Evolutionary conservation across 1,140 invertebrate genomes (phyloP), one percentile per base, ranked within the genome.

Genomic region (Drosophila takahashii): DNA sequence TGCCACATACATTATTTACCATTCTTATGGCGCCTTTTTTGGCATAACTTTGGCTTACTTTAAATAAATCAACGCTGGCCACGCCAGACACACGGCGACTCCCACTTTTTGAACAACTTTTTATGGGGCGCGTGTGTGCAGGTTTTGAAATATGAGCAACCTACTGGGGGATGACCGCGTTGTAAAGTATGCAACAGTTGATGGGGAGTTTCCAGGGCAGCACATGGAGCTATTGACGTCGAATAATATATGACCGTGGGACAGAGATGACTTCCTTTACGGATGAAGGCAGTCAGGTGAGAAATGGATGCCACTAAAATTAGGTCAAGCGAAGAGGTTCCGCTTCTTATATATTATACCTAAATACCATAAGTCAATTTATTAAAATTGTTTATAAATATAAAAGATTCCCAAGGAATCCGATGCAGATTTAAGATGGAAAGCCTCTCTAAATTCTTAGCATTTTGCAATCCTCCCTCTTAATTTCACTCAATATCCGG

Each of bases 11-110:
- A 85, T 85, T 80, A 85, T 85, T 85, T 80, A 85, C 81, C 73
- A 80, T 69, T 85, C 77, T 85, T 69, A 66, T 67, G 58, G 80
- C 61, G 65, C 41, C 57, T 64, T 74, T 73, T 50, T 48, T 27
- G 81, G 81, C 60, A 70, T 85, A 85, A 85, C 81, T 85, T 85
- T 71, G 67, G 77, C 81, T 85, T 73, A 85, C 77, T 85, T 85
- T 85, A 85, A 85, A 85, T 85, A 85, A 85, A 85, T 85, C 81
- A 85, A 77, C 48, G 61, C 52, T 62, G 66, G 65, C 62, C 61
- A 51, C 18, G 58, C 47, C 53, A 80, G 52, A 67, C 56, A 36
- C 54, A 36, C 54, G 70, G 59, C 52, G 53, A 41, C 64, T 48
- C 45, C 62, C 58, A 70, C 72, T 73, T 84, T 77, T 57, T 18